Evolutionary conservation across 2,888 invertebrate species (phyloP).

Genomic region (Aleiodes alternator): DNA sequence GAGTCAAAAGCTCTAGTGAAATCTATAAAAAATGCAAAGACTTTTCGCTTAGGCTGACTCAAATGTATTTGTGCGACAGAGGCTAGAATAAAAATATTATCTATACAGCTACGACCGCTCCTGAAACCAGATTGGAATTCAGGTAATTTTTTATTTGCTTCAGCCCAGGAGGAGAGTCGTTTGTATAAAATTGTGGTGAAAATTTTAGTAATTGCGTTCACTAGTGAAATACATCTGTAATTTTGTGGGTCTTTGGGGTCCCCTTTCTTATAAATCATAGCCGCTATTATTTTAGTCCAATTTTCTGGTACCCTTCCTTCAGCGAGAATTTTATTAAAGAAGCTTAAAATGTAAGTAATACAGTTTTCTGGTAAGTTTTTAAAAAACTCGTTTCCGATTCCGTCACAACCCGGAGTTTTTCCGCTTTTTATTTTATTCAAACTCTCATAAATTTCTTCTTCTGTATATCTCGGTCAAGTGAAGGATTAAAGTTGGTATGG

Average conservation of each 20-base stretch:
- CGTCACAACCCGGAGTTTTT: constrained; percentile 2
- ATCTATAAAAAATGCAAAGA: not conserved
- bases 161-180: not conserved
- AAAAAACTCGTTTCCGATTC: constrained; percentile 1
- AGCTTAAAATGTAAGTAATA: not conserved
- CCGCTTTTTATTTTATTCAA: not conserved
- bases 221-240: constrained; percentile 53
- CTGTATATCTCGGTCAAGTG: not conserved
- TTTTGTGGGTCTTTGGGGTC: constrained; percentile 47
- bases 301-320: not conserved
- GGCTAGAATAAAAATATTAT: constrained; percentile 19
- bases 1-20: constrained; percentile 3
- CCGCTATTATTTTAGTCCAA: no score
- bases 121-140: constrained; percentile 14
- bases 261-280: not conserved
- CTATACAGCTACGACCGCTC: not conserved
- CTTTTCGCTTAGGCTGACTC: not conserved
- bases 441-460: not conserved
- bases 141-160: constrained; percentile 30
- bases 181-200: constrained; percentile 48
- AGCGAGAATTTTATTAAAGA: not conserved
- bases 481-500: not conserved
- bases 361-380: not conserved
- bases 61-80: not conserved
- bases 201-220: constrained; percentile 53